phyloP scores from a whole-genome alignment of 1,140 invertebrate genomes.

The Daktulosphaira vitifoliae region DNA sequence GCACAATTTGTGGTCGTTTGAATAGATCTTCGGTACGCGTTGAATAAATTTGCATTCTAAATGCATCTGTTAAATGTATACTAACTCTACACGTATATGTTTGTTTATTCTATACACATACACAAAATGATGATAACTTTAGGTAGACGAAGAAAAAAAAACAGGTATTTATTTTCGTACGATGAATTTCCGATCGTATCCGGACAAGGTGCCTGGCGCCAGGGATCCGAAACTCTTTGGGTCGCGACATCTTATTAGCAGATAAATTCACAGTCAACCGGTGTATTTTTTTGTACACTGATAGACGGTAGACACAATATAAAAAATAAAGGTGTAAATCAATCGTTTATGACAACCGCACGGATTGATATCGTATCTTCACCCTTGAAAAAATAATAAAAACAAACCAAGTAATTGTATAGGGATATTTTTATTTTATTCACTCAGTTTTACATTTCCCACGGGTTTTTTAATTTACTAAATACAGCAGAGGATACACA shows the following conservation, averaged over 20 bases:
- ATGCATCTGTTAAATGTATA: conserved; percentile 18
- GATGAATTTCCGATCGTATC: conserved; percentile 29
- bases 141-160: conserved; percentile 9
- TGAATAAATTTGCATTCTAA: conserved; percentile 30
- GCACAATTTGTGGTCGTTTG: neutral
- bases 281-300: neutral
- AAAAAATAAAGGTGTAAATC: conserved; percentile 4
- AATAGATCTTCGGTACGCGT: neutral
- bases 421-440: too few relatives aligned
- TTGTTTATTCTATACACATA: too few relatives aligned
- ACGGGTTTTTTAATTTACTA: neutral
- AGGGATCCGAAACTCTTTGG: conserved; percentile 2
- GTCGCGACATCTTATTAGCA: neutral
- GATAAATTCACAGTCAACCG: conserved; percentile 3
- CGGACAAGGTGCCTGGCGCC: conserved; percentile 13
- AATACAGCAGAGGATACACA: too few relatives aligned
- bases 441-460: neutral
- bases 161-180: conserved; percentile 13
- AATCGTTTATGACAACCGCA: neutral
- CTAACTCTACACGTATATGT: neutral
- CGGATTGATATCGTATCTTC: neutral
- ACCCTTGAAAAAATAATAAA: conserved; percentile 2
- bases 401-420: too few relatives aligned
- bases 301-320: too few relatives aligned
- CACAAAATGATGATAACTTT: neutral